Base-by-base conservation (phyloP, 2,888 invertebrate genomes). In the Eucera pruinosa region DNA sequence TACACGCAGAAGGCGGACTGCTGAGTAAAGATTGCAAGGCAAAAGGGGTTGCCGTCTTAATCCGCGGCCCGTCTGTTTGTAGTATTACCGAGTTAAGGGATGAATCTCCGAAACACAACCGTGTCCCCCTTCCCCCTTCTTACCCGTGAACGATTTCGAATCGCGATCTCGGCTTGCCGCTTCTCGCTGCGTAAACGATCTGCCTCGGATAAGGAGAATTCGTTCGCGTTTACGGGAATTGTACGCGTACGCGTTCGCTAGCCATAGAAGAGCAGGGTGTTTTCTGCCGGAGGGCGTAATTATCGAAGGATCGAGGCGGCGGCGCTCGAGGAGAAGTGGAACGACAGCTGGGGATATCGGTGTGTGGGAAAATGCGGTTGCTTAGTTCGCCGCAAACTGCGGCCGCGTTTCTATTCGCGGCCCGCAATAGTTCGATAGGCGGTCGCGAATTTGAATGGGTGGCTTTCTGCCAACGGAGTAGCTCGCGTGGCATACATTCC, bases 401-500 rank as follows among this genome's bases (percentile, higher is more conserved):
- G 77, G 77, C 66, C 74, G 77, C 81, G 80, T 84, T 86, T 82
- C 82, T 76, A 84, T 86, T 85, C 79, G 85, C 71, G 73, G 79
- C 43, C 23, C 33, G 45, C 78, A 85, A 87, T 85, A 86, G 87
- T 86, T 89, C 88, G 88, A 89, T 88, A 87, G 86, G 70, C 78
- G 71, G 52, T 81, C 81, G 86, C 84, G 82, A 88, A 87, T 89
- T 88, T 87, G 83, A 88, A 89, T 88, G 86, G 84, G 66, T 78
- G 84, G 81, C 70, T 83, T 69, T 78, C 79, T 80, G 68, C 81
- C 78, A 78, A 83, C 50, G 25, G 45, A 50, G 67, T 47, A 62
- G 86, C 84, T 83, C 85, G 88, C 87, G 89, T 90, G 90, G 90
- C 90, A 90, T 90, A 90, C 89, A 90, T 90, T 90, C 86, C 80